Percentiles rank a stretch among this genome's conserved stretches.
Conservation (phyloP, 1,140 invertebrate species). For the Drosophila tristis region DNA sequence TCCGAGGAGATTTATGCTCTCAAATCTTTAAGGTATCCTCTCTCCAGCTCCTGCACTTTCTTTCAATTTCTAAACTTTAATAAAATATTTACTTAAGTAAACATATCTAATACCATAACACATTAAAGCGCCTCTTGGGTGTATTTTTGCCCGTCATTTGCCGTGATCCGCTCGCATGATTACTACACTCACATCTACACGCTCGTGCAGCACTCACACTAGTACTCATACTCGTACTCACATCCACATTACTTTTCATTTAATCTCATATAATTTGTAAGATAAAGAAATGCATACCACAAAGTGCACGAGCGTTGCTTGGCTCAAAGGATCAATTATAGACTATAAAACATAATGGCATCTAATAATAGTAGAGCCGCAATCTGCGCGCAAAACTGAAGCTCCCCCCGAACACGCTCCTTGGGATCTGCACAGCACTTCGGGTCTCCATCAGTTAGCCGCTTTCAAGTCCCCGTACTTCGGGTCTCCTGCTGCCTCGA, state of each 20-base stretch:
- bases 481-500: too few species aligned
- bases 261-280: slow-evolving; percentile 78
- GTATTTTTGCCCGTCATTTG: slow-evolving; percentile 33
- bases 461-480: too few species aligned
- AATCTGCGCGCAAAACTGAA: slow-evolving; percentile 60
- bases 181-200: slow-evolving; percentile 14
- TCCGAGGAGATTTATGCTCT: too few species aligned
- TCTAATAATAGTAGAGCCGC: slow-evolving; percentile 82
- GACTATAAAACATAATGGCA: slow-evolving; percentile 83
- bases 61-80: background rate
- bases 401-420: slow-evolving; percentile 2
- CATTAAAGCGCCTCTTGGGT: slow-evolving; percentile 7
- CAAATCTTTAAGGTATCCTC: too few species aligned
- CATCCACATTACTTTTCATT: slow-evolving; percentile 75
- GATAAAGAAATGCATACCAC: slow-evolving; percentile 72
- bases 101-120: background rate
- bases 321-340: slow-evolving; percentile 83
- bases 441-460: too few species aligned
- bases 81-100: too few species aligned
- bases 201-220: slow-evolving; percentile 18
- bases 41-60: too few species aligned
- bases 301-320: slow-evolving; percentile 51
- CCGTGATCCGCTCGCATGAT: slow-evolving; percentile 44
- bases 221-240: slow-evolving; percentile 22
- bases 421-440: too few species aligned